phyloP scores from a whole-genome alignment of 2,888 invertebrate genomes.

The Chrysolina oricalcia region DNA sequence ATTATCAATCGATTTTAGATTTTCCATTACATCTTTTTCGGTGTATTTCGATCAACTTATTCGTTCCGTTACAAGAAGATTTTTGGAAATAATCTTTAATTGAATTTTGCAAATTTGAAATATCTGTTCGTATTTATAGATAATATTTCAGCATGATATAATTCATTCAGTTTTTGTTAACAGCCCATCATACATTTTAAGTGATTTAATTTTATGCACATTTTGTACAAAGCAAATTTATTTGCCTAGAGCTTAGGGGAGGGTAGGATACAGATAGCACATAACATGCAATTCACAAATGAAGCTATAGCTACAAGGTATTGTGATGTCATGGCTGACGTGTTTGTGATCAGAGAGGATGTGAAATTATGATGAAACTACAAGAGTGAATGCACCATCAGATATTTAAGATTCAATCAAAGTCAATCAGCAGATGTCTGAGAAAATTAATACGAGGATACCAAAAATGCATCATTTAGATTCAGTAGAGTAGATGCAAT shows the following conservation, averaged over 20 bases:
- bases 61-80: too few relatives aligned
- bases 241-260: conserved; percentile 47
- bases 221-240: conserved; percentile 48
- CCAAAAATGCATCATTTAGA: too few relatives aligned
- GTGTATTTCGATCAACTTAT: too few relatives aligned
- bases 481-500: background rate
- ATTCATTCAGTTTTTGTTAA: conserved; percentile 6
- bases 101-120: too few relatives aligned
- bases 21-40: too few relatives aligned
- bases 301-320: background rate
- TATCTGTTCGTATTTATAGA: too few relatives aligned
- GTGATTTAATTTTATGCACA: conserved; percentile 28
- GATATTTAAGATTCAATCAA: too few relatives aligned
- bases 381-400: too few relatives aligned
- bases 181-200: conserved; percentile 8
- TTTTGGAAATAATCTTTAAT: too few relatives aligned
- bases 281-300: conserved; percentile 50
- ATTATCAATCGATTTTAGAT: too few relatives aligned
- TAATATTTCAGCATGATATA: background rate
- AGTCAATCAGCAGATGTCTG: too few relatives aligned
- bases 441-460: too few relatives aligned
- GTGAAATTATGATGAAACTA: background rate
- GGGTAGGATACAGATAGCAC: conserved; percentile 52
- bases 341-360: background rate
- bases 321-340: background rate